Percentiles rank a stretch among this genome's conserved stretches.
These are phyloP conservation scores for Lordiphosa mommai DNA, from an alignment of 1,140 invertebrate genomes.

Conservation along the genomic window DNA sequence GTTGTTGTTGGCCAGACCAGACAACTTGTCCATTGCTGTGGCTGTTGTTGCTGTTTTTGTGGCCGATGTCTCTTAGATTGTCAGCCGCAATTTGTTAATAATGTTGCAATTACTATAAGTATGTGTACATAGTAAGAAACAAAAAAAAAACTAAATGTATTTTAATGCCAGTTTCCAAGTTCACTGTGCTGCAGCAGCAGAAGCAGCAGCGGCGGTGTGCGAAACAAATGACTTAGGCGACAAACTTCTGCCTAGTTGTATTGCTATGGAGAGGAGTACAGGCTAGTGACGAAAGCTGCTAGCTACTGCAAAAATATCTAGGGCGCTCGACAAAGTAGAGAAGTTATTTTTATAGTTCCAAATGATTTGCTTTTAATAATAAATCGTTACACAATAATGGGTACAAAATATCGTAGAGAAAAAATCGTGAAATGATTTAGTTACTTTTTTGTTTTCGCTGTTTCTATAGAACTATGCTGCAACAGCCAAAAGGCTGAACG, in stretches of 20 bases:
- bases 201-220: not conserved
- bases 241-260: slow-evolving; percentile 16
- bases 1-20: slow-evolving; percentile 48
- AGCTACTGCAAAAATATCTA: no score
- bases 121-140: slow-evolving; percentile 22
- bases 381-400: no score
- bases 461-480: no score
- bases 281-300: no score
- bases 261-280: not conserved
- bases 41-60: slow-evolving; percentile 14
- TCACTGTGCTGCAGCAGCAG: slow-evolving; percentile 3
- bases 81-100: slow-evolving; percentile 68
- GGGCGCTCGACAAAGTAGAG: no score
- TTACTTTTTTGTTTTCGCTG: no score
- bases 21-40: slow-evolving; percentile 42
- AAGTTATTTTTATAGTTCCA: no score
- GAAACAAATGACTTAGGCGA: slow-evolving; percentile 32
- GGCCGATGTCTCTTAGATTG: slow-evolving; percentile 35
- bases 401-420: no score
- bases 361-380: no score
- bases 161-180: slow-evolving; percentile 34
- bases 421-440: no score
- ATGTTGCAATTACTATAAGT: slow-evolving; percentile 68
- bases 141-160: not conserved
- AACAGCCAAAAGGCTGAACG: no score